Conservation (phyloP, 2,113 vertebrate species). For the Poicephalus meyeri region DNA sequence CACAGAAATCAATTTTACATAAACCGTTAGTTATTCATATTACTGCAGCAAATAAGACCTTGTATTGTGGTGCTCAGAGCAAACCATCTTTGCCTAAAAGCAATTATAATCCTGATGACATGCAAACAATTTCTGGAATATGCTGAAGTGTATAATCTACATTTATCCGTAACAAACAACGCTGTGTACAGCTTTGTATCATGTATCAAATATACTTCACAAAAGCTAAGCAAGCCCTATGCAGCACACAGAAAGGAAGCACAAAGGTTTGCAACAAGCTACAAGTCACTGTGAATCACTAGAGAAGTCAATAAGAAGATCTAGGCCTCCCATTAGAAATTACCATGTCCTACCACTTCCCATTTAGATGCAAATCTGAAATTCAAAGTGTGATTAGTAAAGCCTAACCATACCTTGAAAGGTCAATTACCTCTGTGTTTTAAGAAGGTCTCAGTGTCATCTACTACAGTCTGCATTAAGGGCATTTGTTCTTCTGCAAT, state of each 20-base stretch:
- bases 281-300: background rate
- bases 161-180: background rate
- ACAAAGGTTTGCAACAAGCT: background rate
- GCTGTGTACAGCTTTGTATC: background rate
- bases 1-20: background rate
- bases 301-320: background rate
- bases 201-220: background rate
- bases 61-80: background rate
- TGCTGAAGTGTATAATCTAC: background rate
- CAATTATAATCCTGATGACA: background rate
- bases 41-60: background rate
- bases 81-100: conserved; percentile 6
- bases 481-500: background rate
- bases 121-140: background rate
- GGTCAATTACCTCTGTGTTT: background rate
- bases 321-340: background rate
- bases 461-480: background rate
- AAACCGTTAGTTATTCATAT: background rate
- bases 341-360: background rate
- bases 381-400: background rate
- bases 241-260: background rate
- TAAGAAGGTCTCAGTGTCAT: background rate
- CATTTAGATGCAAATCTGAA: background rate
- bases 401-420: background rate
- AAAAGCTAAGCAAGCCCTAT: background rate